A percentile compares a stretch with the other conserved stretches of the same genome.
These are phyloP conservation scores for Genyomyrus donnyi DNA, from an alignment of 2,113 vertebrate genomes.

Conservation along the genomic window DNA sequence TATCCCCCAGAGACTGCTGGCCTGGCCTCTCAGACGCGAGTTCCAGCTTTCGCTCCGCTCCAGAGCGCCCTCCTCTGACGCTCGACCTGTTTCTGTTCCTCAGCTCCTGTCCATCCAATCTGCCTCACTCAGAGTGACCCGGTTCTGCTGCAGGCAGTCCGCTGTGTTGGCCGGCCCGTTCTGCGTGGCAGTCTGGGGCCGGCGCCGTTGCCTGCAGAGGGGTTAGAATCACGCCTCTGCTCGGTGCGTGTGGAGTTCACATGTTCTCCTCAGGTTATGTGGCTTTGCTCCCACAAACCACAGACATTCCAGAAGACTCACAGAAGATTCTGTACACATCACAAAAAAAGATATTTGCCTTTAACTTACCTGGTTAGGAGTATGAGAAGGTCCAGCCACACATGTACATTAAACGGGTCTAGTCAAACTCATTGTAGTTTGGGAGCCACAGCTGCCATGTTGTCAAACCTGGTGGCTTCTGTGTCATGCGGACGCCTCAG, in stretches of 20 bases:
- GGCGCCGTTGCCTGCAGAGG: neutral
- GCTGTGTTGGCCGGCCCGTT: neutral
- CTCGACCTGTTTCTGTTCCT: neutral
- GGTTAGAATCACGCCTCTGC: neutral
- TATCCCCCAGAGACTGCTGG: neutral
- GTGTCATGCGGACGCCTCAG: neutral
- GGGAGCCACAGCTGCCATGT: neutral
- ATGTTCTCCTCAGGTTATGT: neutral
- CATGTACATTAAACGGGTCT: neutral
- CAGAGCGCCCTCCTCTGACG: neutral
- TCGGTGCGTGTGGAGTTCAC: neutral
- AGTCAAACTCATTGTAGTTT: neutral
- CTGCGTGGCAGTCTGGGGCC: too few relatives aligned
- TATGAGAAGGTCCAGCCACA: too few relatives aligned
- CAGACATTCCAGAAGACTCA: neutral
- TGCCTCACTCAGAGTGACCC: neutral
- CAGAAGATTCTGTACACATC: neutral
- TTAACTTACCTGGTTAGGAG: slow-evolving; percentile 55
- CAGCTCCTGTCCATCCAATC: neutral
- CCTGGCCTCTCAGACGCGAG: neutral
- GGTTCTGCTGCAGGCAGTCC: neutral
- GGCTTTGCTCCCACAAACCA: neutral
- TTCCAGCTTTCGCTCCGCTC: neutral
- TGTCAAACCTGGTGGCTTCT: neutral
- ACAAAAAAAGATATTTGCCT: slow-evolving; percentile 43